These are phyloP conservation scores for Alexandromys fortis DNA, from an alignment of 2,113 vertebrate species.

Conservation along the genomic window DNA sequence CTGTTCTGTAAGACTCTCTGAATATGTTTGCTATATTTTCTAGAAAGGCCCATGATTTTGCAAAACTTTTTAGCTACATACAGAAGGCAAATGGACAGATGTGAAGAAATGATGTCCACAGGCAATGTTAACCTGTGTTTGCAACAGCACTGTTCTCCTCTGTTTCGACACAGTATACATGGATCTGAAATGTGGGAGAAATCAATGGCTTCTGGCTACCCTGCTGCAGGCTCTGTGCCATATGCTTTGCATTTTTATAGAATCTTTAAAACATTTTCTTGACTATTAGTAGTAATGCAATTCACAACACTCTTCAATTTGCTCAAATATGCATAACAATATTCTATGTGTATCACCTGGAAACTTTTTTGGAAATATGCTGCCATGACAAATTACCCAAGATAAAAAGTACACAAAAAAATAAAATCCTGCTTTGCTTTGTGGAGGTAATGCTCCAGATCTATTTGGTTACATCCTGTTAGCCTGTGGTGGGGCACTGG, in stretches of 20 bases:
- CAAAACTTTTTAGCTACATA: neutral
- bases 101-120: neutral
- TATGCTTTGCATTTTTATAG: neutral
- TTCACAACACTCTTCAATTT: neutral
- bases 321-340: neutral
- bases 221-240: neutral
- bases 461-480: neutral
- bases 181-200: neutral
- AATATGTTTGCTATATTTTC: neutral
- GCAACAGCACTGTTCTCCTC: neutral
- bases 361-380: neutral
- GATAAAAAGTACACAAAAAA: neutral
- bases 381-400: neutral
- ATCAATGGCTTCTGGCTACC: neutral
- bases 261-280: neutral
- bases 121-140: neutral
- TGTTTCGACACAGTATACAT: neutral
- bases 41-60: neutral
- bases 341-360: neutral
- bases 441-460: neutral
- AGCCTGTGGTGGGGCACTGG: neutral
- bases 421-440: neutral
- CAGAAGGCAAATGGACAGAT: neutral
- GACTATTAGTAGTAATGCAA: neutral
- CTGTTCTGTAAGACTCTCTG: neutral